Evolutionary conservation across 2,113 vertebrate genomes (phyloP).

Genomic region (Macquaria ambigua): DNA sequence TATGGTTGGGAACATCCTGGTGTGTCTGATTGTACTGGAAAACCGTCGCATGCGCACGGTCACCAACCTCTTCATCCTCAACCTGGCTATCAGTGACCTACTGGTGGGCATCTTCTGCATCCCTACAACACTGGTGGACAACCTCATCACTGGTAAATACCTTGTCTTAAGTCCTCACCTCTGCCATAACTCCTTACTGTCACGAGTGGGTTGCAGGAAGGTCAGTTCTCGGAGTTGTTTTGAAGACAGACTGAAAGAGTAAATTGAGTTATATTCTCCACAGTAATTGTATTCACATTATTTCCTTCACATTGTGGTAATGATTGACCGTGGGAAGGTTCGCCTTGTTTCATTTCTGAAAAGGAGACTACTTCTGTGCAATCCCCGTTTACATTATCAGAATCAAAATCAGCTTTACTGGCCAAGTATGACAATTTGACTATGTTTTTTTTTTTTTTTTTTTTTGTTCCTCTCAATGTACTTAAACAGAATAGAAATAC

Average conservation of each 20-base stretch:
- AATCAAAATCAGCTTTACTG: too few relatives aligned
- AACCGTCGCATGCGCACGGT: constrained; percentile 86
- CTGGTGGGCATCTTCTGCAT: constrained; percentile 90
- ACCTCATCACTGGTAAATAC: constrained; percentile 86
- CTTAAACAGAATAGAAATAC: too few relatives aligned
- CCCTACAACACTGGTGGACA: constrained; percentile 88
- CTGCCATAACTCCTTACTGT: background rate
- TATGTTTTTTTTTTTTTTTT: too few relatives aligned
- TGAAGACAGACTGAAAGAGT: background rate
- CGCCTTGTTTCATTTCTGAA: too few relatives aligned
- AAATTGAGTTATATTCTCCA: too few relatives aligned
- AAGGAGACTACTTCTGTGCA: too few relatives aligned
- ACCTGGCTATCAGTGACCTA: constrained; percentile 88
- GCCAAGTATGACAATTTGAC: too few relatives aligned
- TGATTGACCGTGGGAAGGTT: too few relatives aligned
- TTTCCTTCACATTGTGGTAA: too few relatives aligned
- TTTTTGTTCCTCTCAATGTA: too few relatives aligned
- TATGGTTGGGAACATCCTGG: constrained; percentile 87
- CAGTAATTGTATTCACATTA: too few relatives aligned
- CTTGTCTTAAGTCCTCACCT: background rate
- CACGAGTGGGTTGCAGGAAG: background rate
- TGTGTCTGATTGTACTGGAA: constrained; percentile 86
- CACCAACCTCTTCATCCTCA: constrained; percentile 89
- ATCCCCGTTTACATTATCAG: too few relatives aligned
- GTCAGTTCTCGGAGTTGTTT: background rate